phyloP scores from a whole-genome alignment of 2,797 vertebrate species.

The Mareca strepera region DNA sequence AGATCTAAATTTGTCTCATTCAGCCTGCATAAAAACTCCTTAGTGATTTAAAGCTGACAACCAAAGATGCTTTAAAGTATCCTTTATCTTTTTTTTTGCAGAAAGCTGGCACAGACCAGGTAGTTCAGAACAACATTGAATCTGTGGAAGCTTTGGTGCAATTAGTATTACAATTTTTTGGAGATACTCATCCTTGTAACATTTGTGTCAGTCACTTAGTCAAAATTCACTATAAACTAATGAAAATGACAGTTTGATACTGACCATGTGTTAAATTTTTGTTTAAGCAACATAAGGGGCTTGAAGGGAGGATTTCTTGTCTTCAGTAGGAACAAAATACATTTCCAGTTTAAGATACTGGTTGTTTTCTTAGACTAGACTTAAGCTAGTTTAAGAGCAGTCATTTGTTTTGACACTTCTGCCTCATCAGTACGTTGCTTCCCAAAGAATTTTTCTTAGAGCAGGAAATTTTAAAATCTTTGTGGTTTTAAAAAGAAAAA shows the following conservation, averaged over 20 bases:
- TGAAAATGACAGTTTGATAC: background rate
- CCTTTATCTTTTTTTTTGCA: background rate
- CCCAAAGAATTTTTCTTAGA: background rate
- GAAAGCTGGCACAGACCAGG: background rate
- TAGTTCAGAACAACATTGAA: background rate
- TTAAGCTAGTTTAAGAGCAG: background rate
- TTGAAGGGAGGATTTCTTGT: background rate
- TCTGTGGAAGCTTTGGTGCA: background rate
- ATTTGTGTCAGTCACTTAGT: background rate
- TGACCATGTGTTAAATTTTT: background rate
- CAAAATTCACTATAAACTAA: background rate
- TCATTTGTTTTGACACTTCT: background rate
- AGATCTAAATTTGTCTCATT: background rate
- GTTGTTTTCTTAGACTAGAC: background rate
- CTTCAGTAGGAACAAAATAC: background rate
- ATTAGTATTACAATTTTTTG: background rate
- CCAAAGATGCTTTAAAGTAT: background rate
- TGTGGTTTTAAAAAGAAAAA: background rate
- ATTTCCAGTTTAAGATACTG: background rate
- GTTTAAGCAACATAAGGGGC: background rate
- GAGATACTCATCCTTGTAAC: background rate
- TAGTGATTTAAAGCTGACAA: background rate
- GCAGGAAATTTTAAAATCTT: background rate
- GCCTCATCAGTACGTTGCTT: background rate
- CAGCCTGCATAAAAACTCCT: background rate